A percentile compares a stretch with the other conserved stretches of the same genome.
Evolutionary conservation across 2,888 invertebrate genomes (phyloP).

Genomic region (Kuschelorhynchus macadamiae): DNA sequence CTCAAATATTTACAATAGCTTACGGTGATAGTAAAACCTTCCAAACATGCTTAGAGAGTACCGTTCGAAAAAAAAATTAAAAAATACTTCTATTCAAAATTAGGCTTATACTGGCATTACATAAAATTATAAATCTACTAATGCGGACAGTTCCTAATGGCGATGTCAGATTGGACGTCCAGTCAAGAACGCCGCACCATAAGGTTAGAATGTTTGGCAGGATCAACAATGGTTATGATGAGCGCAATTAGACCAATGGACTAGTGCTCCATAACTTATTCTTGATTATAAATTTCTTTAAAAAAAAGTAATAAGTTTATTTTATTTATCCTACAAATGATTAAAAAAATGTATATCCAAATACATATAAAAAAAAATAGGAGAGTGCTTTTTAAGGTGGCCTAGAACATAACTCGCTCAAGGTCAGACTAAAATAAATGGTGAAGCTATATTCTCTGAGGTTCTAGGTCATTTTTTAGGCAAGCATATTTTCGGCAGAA

Average conservation of each 20-base stretch:
- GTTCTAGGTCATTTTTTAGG: slow-evolving; percentile 1
- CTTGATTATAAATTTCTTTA: too few relatives aligned
- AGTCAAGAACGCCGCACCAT: too few relatives aligned
- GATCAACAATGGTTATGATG: too few relatives aligned
- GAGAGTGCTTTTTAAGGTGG: slow-evolving; percentile 3
- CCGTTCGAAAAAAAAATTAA: too few relatives aligned
- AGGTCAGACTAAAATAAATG: slow-evolving; percentile 5
- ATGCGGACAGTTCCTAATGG: too few relatives aligned
- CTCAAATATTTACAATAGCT: background rate
- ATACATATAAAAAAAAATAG: background rate
- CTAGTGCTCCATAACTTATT: too few relatives aligned
- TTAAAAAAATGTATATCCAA: background rate
- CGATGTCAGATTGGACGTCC: too few relatives aligned
- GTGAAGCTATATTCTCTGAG: background rate
- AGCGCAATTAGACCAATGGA: too few relatives aligned
- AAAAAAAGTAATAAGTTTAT: slow-evolving; percentile 2
- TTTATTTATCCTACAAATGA: background rate
- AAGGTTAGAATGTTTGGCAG: too few relatives aligned
- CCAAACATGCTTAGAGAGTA: background rate
- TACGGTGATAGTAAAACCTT: background rate
- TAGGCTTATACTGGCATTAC: too few relatives aligned
- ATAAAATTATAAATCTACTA: too few relatives aligned
- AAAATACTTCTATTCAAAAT: too few relatives aligned
- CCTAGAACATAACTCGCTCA: background rate
- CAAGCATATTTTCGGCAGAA: background rate